These are phyloP conservation scores for Cardiocondyla obscurior DNA, from an alignment of 1,140 invertebrate genomes.

Conservation along the genomic window DNA sequence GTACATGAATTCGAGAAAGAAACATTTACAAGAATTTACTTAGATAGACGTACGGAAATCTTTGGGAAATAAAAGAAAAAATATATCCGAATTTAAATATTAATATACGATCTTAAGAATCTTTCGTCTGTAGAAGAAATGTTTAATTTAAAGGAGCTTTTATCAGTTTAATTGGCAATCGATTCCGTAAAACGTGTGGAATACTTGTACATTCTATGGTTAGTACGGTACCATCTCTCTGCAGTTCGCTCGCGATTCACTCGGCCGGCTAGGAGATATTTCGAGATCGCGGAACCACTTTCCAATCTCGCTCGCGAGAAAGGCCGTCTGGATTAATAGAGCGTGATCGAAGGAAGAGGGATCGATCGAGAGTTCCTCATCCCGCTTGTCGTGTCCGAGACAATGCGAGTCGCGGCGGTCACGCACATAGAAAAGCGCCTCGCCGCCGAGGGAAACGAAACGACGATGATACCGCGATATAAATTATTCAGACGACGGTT, in stretches of 20 bases:
- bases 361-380: conserved; percentile 56
- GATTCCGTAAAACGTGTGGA: background rate
- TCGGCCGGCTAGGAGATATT: conserved; percentile 60
- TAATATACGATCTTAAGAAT: background rate
- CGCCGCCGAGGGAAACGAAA: background rate
- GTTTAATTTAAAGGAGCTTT: background rate
- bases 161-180: background rate
- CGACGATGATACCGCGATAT: background rate
- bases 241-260: conserved; percentile 38
- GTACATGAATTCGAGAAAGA: too few species aligned
- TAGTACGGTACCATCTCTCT: conserved; percentile 29
- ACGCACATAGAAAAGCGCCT: background rate
- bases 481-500: conserved; percentile 19
- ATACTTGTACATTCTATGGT: background rate
- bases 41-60: background rate
- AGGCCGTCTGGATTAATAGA: conserved; percentile 68
- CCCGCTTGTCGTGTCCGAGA: conserved; percentile 26
- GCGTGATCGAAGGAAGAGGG: conserved; percentile 58
- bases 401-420: conserved; percentile 24
- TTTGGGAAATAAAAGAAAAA: background rate
- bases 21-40: too few species aligned
- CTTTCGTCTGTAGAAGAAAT: background rate
- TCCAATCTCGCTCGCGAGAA: conserved; percentile 65
- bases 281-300: conserved; percentile 72
- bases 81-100: background rate